These are phyloP conservation scores for Ornithoptera priamus DNA, from an alignment of 2,888 invertebrate genomes.

Conservation along the genomic window DNA sequence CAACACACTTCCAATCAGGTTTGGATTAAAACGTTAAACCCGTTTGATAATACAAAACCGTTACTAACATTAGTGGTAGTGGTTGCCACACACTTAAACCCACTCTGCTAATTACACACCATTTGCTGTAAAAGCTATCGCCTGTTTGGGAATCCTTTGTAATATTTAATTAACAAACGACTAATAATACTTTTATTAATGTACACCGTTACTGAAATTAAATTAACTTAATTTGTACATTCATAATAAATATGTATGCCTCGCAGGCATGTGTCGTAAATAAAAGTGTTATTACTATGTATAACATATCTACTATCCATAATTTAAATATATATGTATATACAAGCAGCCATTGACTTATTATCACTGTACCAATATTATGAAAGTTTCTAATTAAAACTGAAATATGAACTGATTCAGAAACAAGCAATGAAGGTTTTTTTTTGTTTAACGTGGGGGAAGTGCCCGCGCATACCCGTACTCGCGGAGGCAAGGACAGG, in stretches of 20 bases:
- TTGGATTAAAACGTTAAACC: conserved; percentile 23
- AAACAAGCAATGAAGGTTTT: no score
- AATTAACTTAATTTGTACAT: background rate
- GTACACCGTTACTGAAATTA: background rate
- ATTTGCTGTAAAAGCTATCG: conserved; percentile 16
- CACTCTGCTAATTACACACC: conserved; percentile 20
- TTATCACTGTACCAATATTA: no score
- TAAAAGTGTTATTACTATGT: no score
- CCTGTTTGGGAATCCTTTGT: conserved; percentile 15
- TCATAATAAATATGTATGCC: background rate
- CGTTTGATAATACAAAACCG: conserved; percentile 24
- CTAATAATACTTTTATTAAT: background rate
- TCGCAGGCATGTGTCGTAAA: no score
- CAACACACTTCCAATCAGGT: background rate
- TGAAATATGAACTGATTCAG: no score
- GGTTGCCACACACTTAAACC: conserved; percentile 13
- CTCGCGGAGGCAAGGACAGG: no score
- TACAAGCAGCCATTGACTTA: no score
- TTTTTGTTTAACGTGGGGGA: no score
- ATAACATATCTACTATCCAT: no score
- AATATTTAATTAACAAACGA: conserved; percentile 19
- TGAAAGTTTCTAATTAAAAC: no score
- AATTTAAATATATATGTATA: no score
- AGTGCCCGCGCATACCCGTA: no score
- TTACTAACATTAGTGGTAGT: conserved; percentile 24